Base-by-base conservation (phyloP, 2,113 vertebrate species). In the Lathamus discolor region DNA sequence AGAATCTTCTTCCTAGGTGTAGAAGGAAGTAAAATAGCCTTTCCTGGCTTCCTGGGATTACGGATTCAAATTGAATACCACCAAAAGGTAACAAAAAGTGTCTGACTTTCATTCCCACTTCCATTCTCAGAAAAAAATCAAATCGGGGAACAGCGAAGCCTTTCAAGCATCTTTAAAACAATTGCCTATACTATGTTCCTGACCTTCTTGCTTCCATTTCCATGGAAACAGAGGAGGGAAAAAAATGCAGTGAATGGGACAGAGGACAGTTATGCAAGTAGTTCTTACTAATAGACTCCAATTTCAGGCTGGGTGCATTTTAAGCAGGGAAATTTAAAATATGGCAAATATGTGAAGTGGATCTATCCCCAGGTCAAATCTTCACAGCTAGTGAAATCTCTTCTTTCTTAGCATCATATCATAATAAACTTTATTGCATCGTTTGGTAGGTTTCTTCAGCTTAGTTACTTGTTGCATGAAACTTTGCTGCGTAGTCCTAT, bases 101-200 rank as follows among this genome's bases (percentile, higher is more conserved):
- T 39, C 43, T 82, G 33, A 22, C 18, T 87, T 89, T 55, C 43
- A 61, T 87, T 92, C 8, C 44, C 22, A 59, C 17, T 49, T n/a
- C 28, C n/a, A 49, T 59, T 93, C 41, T 83, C 29, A 88, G 59
- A 37, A 74, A 85, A 79, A 82, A 76, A 43, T 48, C 15, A 89
- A 27, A 79, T 37, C 18, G 64, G 44, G n/a, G 37, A 91, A 48
- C 37, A 95, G 41, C 12, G 76, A 95, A 92, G 18, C 14, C 43
- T 86, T 95, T 93, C 35, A 86, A 68, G 11, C 24, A 82, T 44
- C 35, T 84, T 85, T 69, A 80, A 91, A 95, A 95, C 78, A 73
- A 95, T 77, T 87, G 37, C 15, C 24, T 76, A 13, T 87, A 75
- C 66, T 7, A 11, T 72, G 67, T 63, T 23, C 49, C 23, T 95